phyloP scores from a whole-genome alignment of 2,113 vertebrate species.

The Colaptes auratus region DNA sequence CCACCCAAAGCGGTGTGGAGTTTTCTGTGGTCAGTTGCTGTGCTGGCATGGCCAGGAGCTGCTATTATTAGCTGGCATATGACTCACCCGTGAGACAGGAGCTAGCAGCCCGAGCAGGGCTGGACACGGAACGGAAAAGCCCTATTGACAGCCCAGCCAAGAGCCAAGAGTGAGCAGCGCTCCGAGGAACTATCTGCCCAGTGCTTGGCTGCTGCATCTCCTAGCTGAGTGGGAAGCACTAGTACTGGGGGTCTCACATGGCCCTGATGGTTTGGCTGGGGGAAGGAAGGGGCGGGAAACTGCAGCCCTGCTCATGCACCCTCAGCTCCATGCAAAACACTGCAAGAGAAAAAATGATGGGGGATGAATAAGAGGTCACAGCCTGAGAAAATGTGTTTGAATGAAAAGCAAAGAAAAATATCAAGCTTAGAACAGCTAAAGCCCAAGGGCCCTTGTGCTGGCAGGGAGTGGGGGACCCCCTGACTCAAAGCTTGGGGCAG shows the following conservation, averaged over 20 bases:
- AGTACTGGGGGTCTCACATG: background rate
- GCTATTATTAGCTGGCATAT: slow-evolving; percentile 36
- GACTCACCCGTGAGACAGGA: background rate
- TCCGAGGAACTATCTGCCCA: background rate
- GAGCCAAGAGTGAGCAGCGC: background rate
- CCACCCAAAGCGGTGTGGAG: background rate
- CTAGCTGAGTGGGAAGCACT: background rate
- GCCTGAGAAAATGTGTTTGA: background rate
- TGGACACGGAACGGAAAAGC: background rate
- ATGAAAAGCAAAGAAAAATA: background rate
- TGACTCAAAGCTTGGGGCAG: background rate
- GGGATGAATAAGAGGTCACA: background rate
- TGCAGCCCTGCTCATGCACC: background rate
- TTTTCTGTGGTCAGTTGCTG: slow-evolving; percentile 37
- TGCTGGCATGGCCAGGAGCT: background rate
- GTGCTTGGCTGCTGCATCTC: fast-evolving
- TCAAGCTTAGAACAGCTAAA: background rate
- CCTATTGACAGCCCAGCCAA: background rate
- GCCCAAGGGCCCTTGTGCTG: fast-evolving
- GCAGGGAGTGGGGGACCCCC: background rate
- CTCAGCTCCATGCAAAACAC: background rate
- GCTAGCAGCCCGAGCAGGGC: background rate
- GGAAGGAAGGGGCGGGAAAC: background rate
- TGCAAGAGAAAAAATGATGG: fast-evolving
- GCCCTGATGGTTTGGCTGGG: fast-evolving